Evolutionary conservation across 2,113 vertebrate genomes (phyloP).

Genomic region (Bos indicus): DNA sequence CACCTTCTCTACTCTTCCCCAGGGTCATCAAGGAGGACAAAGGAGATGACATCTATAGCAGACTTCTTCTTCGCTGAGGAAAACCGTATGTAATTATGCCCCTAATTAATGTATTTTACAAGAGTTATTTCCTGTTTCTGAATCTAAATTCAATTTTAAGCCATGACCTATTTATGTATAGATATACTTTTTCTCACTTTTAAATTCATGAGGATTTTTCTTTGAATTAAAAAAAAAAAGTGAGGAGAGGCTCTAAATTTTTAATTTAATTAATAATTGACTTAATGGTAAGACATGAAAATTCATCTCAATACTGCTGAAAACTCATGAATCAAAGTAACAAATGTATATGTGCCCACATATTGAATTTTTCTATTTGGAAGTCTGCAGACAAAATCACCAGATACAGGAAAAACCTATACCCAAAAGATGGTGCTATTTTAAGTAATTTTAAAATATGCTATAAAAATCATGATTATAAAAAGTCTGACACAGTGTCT

Average conservation of each 20-base stretch:
- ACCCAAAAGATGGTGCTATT: not conserved
- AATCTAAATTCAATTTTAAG: conserved; percentile 44
- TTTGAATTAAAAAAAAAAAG: conserved; percentile 1
- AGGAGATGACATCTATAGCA: not conserved
- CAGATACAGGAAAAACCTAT: not conserved
- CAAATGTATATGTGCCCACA: not conserved
- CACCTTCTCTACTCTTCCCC: not conserved
- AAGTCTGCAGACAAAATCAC: not conserved
- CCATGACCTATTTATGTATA: conserved; percentile 39
- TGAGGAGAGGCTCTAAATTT: not conserved
- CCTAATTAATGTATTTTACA: conserved; percentile 19
- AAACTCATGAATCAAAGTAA: not conserved
- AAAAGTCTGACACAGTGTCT: not conserved
- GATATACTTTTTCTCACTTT: conserved; percentile 20
- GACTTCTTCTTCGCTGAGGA: not conserved
- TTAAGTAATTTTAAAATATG: not conserved
- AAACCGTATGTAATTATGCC: not conserved
- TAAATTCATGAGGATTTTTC: conserved; percentile 17
- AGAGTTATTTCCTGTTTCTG: conserved; percentile 27
- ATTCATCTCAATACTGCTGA: conserved; percentile 14
- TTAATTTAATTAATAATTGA: conserved; percentile 56
- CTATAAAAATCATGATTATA: not conserved
- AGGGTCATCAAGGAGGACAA: not conserved
- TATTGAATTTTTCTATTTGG: not conserved
- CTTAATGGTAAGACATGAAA: not conserved